These are phyloP conservation scores for Melozone crissalis DNA, from an alignment of 2,113 vertebrate species.

Conservation along the genomic window DNA sequence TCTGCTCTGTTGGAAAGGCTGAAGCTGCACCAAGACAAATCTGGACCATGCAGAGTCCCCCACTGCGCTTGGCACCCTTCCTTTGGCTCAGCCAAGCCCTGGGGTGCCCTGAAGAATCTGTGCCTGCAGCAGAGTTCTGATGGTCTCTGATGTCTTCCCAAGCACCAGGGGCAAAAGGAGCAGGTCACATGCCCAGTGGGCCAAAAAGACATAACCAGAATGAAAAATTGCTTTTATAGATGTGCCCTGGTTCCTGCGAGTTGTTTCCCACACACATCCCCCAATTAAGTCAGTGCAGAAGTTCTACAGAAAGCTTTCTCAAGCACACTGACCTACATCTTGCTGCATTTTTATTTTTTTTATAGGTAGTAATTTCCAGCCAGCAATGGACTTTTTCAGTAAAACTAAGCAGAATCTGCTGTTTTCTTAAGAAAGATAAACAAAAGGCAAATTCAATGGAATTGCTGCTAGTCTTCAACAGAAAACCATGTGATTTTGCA, in stretches of 20 bases:
- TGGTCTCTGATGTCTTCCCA: not conserved
- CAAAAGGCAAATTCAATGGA: not conserved
- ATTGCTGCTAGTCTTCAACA: not conserved
- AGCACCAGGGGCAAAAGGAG: not conserved
- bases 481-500: not conserved
- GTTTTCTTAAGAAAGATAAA: conserved; percentile 33
- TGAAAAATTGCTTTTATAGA: not conserved
- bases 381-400: not conserved
- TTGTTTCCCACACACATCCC: accelerated
- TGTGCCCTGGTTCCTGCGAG: accelerated
- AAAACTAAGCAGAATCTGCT: not conserved
- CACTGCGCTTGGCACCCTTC: accelerated
- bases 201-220: not conserved
- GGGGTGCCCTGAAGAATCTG: not conserved
- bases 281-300: not conserved
- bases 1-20: not conserved
- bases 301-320: not conserved
- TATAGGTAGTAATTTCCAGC: not conserved
- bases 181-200: not conserved
- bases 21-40: not conserved
- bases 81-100: not conserved
- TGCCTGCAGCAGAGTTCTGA: not conserved
- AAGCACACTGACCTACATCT: not conserved
- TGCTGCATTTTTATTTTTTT: not conserved
- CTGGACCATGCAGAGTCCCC: not conserved